These are phyloP conservation scores for Pluvialis apricaria DNA, from an alignment of 2,113 vertebrate species.

Conservation along the genomic window DNA sequence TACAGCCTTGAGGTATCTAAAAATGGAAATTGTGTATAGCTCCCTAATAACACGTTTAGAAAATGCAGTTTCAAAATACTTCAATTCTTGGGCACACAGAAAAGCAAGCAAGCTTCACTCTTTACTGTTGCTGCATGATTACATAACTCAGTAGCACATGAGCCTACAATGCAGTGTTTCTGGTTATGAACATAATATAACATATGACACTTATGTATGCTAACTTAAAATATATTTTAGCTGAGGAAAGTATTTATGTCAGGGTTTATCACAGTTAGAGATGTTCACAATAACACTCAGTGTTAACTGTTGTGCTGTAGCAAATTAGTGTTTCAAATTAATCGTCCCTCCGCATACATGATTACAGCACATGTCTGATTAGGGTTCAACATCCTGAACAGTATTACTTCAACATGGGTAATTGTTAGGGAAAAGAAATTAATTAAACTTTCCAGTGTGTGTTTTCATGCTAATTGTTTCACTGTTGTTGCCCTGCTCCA, in stretches of 20 bases:
- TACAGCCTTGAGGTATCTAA: background rate
- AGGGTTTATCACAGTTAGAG: background rate
- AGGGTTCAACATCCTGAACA: background rate
- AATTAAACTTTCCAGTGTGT: background rate
- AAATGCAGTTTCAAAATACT: background rate
- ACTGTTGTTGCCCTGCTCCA: background rate
- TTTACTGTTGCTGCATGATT: background rate
- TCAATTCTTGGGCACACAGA: background rate
- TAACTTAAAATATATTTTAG: background rate
- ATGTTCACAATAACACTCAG: background rate
- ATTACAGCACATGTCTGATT: background rate
- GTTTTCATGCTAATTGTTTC: background rate
- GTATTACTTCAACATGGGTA: background rate
- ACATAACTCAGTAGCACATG: background rate
- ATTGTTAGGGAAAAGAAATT: background rate
- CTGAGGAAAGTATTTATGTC: conserved; percentile 4
- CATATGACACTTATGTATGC: background rate
- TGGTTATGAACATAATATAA: background rate
- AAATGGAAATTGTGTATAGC: background rate
- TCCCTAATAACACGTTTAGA: background rate
- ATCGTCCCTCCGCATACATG: background rate
- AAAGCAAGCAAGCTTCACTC: background rate
- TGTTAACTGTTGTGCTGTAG: conserved; percentile 11
- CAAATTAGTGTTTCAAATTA: background rate
- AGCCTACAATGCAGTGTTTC: background rate